phyloP scores from a whole-genome alignment of 2,797 vertebrate genomes.

The Trichosurus vulpecula region DNA sequence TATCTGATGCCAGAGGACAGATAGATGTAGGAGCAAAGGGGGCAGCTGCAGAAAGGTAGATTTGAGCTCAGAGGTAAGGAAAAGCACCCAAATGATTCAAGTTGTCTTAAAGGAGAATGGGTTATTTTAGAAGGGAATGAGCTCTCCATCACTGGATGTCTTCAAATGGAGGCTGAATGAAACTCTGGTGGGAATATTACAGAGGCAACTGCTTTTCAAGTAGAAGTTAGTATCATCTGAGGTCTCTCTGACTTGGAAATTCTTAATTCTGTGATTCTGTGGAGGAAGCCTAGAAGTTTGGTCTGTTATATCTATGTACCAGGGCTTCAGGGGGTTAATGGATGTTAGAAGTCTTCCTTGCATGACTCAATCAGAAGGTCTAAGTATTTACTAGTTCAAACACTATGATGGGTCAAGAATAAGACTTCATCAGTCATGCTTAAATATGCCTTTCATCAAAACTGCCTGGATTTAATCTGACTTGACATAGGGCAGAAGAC shows the following conservation, averaged over 20 bases:
- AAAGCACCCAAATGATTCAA: neutral
- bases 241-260: neutral
- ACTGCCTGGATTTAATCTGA: constrained; percentile 59
- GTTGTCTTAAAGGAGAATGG: neutral
- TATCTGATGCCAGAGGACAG: neutral
- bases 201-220: neutral
- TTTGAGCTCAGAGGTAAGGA: neutral
- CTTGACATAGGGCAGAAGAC: constrained; percentile 57
- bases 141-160: neutral
- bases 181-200: neutral
- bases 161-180: neutral
- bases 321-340: neutral
- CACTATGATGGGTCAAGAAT: neutral
- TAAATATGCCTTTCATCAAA: constrained; percentile 24
- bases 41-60: neutral
- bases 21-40: neutral
- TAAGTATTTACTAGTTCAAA: neutral
- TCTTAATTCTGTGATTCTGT: neutral
- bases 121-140: neutral
- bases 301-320: neutral
- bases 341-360: neutral
- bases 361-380: neutral
- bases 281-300: neutral
- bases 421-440: neutral
- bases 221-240: neutral